Conservation (phyloP, 2,113 vertebrate species). For the Perca fluviatilis region DNA sequence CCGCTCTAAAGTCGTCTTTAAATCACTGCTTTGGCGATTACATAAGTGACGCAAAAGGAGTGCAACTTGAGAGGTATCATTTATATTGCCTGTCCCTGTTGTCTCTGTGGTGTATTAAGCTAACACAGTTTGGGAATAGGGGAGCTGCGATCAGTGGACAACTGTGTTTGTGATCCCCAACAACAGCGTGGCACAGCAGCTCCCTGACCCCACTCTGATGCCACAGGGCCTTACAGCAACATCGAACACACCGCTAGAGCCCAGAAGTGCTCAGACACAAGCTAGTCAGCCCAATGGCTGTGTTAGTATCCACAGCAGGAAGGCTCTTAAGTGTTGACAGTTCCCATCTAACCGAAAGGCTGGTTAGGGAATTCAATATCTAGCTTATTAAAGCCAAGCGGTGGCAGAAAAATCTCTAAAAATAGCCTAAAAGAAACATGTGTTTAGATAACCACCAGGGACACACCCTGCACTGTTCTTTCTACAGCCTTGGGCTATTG, state of each 20-base stretch:
- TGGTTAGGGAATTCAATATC: constrained; percentile 44
- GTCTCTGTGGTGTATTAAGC: constrained; percentile 49
- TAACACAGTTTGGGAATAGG: constrained; percentile 72
- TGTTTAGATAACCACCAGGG: neutral
- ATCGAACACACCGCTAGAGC: constrained; percentile 4
- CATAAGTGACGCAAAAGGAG: constrained; percentile 15
- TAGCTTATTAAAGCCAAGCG: constrained; percentile 30
- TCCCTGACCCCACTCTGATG: constrained; percentile 26
- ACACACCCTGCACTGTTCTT: constrained; percentile 16
- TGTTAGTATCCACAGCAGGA: constrained; percentile 49
- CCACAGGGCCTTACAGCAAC: constrained; percentile 15
- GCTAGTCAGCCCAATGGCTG: constrained; percentile 42
- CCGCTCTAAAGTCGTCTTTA: constrained; percentile 30
- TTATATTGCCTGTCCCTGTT: constrained; percentile 7
- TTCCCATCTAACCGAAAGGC: constrained; percentile 23
- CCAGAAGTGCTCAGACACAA: constrained; percentile 32
- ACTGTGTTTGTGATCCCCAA: constrained; percentile 45
- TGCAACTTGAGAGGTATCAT: constrained; percentile 63
- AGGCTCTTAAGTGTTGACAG: constrained; percentile 43
- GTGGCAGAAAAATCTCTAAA: constrained; percentile 4
- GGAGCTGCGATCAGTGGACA: constrained; percentile 41
- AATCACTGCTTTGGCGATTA: constrained; percentile 44
- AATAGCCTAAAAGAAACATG: constrained; percentile 23
- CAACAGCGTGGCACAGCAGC: constrained; percentile 32
- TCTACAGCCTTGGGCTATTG: neutral